phyloP scores from a whole-genome alignment of 2,113 vertebrate genomes.

The Bambusicola thoracicus region DNA sequence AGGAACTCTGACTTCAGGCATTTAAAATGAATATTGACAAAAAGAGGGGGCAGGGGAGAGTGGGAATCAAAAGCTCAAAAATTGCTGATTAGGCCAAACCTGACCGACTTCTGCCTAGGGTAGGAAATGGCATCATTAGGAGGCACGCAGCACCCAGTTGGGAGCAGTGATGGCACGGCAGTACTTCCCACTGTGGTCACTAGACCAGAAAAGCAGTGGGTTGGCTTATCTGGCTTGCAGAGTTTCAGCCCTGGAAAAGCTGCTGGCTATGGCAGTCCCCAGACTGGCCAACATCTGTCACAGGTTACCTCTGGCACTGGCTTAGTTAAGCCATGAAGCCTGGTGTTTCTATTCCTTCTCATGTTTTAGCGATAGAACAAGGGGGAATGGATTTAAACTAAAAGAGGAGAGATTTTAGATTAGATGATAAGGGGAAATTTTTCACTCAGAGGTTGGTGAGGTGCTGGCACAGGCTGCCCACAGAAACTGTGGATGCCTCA shows the following conservation, averaged over 20 bases:
- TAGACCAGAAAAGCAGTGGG: neutral
- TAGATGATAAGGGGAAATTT: no score
- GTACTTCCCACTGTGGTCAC: neutral
- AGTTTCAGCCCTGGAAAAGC: neutral
- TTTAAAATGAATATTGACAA: conserved; percentile 82
- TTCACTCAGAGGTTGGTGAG: no score
- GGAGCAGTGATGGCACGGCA: neutral
- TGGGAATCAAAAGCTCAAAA: conserved; percentile 73
- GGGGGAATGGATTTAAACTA: no score
- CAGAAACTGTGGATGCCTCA: no score
- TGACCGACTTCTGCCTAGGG: conserved; percentile 50
- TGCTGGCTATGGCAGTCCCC: neutral
- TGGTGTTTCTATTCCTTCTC: neutral
- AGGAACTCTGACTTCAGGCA: conserved; percentile 73
- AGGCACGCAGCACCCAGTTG: conserved; percentile 27
- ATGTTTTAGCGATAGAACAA: neutral
- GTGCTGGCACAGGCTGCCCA: no score
- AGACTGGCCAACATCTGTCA: accelerated
- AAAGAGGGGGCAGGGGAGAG: conserved; percentile 35
- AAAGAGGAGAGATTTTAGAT: no score
- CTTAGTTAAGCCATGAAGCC: accelerated
- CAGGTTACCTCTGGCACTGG: neutral
- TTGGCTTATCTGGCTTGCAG: neutral
- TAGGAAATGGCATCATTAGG: conserved; percentile 77
- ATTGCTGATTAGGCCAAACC: conserved; percentile 74